Evolutionary conservation across 2,113 vertebrate species (phyloP), one percentile per base, ranked within the genome.

Genomic region (Zapornia atra): DNA sequence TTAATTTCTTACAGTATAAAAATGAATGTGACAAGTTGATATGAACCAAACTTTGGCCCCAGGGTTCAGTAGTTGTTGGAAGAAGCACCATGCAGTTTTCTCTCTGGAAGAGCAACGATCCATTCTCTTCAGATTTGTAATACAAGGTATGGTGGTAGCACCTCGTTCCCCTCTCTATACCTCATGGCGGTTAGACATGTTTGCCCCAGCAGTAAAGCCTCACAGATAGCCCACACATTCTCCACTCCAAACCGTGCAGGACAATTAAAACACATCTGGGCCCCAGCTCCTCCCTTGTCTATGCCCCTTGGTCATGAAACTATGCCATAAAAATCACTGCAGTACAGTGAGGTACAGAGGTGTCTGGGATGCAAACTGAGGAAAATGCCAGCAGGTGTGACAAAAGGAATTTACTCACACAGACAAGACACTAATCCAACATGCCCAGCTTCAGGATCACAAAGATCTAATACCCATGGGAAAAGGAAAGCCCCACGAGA

Each of bases 351-450:
- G 11, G 48, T 48, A 48, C 38, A 86, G 15, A 80, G 17, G 2
- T 77, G 8, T 19, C 25, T 34, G 53, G 46, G 7, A 50, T 53
- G 7, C 10, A 71, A 76, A 86, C 3, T n/a, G 71, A 61, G 33
- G 22, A 77, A 78, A 46, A 90, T 9, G 31, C 6, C 50, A 71
- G n/a, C 5, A 40, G 3, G 3, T 24, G 9, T 51, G 15, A 60
- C 46, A 82, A 44, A 69, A 72, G 7, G 25, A 72, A 83, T 53
- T 15, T 17, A 17, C 26, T 42, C 25, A 63, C 9, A 13, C 10
- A 5, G 5, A 36, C 1, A 2, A 81, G 29, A 33, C 8, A 38
- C 0, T 2, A 10, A 36, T 11, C 25, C 42, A 69, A n/a, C 22
- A 5, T 64, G 8, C 16, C 38, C 34, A 60, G 33, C 22, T 88